Evolutionary conservation across 2,888 invertebrate genomes (phyloP), one percentile per base, ranked within the genome.

Genomic region (Chironomus tentans): DNA sequence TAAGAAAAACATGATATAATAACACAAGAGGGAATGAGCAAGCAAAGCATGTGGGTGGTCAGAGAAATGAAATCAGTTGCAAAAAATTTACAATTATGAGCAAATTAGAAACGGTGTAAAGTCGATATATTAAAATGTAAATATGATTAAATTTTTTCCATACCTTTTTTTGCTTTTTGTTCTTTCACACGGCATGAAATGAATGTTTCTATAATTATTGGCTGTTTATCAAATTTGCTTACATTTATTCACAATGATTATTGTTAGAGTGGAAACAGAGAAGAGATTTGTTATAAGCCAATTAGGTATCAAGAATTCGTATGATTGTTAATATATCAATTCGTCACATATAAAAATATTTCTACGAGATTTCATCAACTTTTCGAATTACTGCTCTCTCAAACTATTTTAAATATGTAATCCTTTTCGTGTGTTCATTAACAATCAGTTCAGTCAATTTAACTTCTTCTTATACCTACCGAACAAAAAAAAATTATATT

Each of bases 31-130:
- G 6, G 15, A 38, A 38, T 10, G 38, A 10, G 10, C 2, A 10
- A 10, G 10, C 2, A 10, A 38, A 38, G 38, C 38, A 38, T 15
- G 65, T 65, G 65, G 65, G 65, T 65, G 65, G 65, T 21, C 65
- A 22, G 18, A 18, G 4, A 65, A 65, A 65, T 12, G 21, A 65
- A 65, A 56, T 56, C 56, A 12, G 65, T 65, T 65, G 24, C 24
- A 13, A 65, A 28, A 65, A 65, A 65, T 65, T 65, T 65, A 65
- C 65, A 65, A 65, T 65, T 56, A 65, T 24, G 24, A 24, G 65
- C 12, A 65, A 65, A 65, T 65, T 65, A 65, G 65, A 65, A 22
- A 65, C 65, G 65, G 22, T 65, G 65, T 65, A 21, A 65, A 65
- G 65, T 10, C 24, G 56, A 56, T 56, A 56, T 65, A 65, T 65